phyloP scores from a whole-genome alignment of 2,888 invertebrate species.

The Gymnocheta viridis region DNA sequence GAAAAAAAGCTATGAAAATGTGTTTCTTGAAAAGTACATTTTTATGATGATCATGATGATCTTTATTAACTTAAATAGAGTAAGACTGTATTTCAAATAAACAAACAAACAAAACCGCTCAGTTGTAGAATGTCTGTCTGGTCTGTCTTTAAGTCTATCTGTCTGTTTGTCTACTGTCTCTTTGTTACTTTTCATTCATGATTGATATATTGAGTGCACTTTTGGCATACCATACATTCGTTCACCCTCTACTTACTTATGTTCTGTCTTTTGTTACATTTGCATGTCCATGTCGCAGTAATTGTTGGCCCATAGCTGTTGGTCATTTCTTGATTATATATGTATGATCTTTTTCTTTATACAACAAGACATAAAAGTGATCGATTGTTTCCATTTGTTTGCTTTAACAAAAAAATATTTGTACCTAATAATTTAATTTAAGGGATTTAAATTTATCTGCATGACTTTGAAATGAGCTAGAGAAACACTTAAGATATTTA shows the following conservation, averaged over 20 bases:
- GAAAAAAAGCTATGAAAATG: neutral
- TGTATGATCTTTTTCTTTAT: neutral
- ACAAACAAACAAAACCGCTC: neutral
- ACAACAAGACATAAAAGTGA: constrained; percentile 13
- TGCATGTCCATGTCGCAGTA: neutral
- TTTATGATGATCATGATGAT: neutral
- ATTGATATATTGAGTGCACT: constrained; percentile 61
- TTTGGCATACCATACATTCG: constrained; percentile 1
- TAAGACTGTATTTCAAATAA: constrained; percentile 1
- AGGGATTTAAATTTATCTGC: neutral
- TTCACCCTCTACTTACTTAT: neutral
- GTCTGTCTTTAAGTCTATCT: constrained; percentile 5
- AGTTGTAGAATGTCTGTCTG: neutral
- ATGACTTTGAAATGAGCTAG: neutral
- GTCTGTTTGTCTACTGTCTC: constrained; percentile 1
- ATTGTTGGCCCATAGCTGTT: constrained; percentile 38
- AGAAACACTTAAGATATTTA: neutral
- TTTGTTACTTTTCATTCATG: constrained; percentile 53
- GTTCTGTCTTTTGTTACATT: neutral
- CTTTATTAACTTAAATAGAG: neutral
- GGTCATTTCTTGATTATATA: constrained; percentile 16
- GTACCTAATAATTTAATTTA: neutral
- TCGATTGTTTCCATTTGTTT: constrained; percentile 23
- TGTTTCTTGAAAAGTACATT: constrained; percentile 1
- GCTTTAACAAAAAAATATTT: neutral